A percentile compares a stretch with the other conserved stretches of the same genome.
These are phyloP conservation scores for Carapus acus DNA, from an alignment of 2,797 vertebrate genomes.

Conservation along the genomic window DNA sequence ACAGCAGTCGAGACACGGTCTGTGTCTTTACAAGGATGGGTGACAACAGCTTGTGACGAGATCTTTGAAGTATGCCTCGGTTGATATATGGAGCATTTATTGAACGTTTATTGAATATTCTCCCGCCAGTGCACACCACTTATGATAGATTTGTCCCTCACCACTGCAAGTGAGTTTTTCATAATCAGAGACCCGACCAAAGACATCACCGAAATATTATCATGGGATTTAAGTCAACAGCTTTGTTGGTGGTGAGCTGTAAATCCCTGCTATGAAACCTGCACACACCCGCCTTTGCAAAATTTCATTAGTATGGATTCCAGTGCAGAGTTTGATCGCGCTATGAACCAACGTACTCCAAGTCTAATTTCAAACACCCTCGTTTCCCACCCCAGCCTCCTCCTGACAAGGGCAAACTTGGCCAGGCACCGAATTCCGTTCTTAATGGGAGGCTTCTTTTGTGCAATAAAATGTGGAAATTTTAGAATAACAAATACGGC, in stretches of 20 bases:
- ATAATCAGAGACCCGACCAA: constrained; percentile 4
- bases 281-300: constrained; percentile 22
- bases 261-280: constrained; percentile 38
- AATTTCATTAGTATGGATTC: constrained; percentile 23
- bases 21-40: constrained; percentile 51
- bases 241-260: constrained; percentile 25
- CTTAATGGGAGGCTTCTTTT: constrained; percentile 12
- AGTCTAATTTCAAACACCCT: constrained; percentile 14
- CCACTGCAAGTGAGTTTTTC: neutral
- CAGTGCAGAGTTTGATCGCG: constrained; percentile 3
- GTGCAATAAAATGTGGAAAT: constrained; percentile 5
- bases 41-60: constrained; percentile 45
- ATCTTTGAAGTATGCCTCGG: constrained; percentile 39
- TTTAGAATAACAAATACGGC: neutral
- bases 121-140: constrained; percentile 8
- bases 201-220: constrained; percentile 18
- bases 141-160: constrained; percentile 14
- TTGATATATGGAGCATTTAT: constrained; percentile 14
- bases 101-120: constrained; percentile 24
- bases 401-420: neutral
- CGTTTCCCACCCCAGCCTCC: too few relatives aligned
- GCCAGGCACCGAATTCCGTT: constrained; percentile 10
- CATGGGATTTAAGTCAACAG: constrained; percentile 27
- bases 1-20: constrained; percentile 37
- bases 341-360: constrained; percentile 1